Evolutionary conservation across 2,888 invertebrate genomes (phyloP), one percentile per base, ranked within the genome.

Genomic region (Brassicogethes aeneus): DNA sequence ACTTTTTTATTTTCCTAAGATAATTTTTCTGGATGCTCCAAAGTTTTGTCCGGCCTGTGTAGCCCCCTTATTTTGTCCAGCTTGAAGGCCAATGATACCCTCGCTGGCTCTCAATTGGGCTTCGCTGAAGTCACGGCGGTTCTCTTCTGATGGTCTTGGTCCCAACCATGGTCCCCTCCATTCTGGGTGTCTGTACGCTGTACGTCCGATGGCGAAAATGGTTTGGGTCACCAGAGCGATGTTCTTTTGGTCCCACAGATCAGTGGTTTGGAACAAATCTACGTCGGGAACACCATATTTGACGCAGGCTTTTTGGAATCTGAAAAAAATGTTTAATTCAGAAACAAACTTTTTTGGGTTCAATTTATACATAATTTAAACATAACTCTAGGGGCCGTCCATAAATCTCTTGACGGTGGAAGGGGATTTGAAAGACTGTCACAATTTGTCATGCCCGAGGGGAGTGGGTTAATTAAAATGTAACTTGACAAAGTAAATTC

Each of bases 261-360:
- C 94, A 0, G 90, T 89, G 1, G 93, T 87, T 70, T 92, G 90
- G 74, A 93, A 93, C 8, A 87, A 74, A 62, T 93, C 93, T 1
- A 82, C 80, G 52, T 88, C 87, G 3, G 86, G 80, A 1, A 94
- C 87, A 38, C 93, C 94, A 57, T 90, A 85, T 56, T 76, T 79
- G 34, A 82, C 75, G 60, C 86, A 86, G 1, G 87, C 89, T 51
- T 82, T 82, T 55, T 88, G 82, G 64, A 93, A 91, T 60, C 86
- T 86, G 65, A 34, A 64, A 64, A 44, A 48, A 47, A 39, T 8
- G 14, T 12, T 17, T 12, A n/a, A n/a, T n/a, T n/a, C n/a, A n/a
- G n/a, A n/a, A n/a, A n/a, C n/a, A 49, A 44, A n/a, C n/a, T n/a
- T n/a, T n/a, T n/a, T n/a, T n/a, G n/a, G n/a, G n/a, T n/a, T n/a